These are phyloP conservation scores for Ellobius talpinus DNA, from an alignment of 2,113 vertebrate genomes.

Conservation along the genomic window DNA sequence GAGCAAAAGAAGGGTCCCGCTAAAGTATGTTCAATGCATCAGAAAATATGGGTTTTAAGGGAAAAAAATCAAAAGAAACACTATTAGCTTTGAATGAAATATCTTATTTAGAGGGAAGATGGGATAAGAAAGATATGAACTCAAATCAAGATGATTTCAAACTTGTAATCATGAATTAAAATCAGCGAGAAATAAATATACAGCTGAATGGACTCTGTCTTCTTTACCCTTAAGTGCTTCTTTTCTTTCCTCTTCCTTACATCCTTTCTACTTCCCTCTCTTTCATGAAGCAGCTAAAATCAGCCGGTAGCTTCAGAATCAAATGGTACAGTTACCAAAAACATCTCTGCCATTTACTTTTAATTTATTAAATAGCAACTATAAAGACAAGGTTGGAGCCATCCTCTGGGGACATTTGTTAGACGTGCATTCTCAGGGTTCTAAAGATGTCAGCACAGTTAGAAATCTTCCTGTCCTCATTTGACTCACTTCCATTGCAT, in stretches of 20 bases:
- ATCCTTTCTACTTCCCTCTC: not conserved
- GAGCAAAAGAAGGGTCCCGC: not conserved
- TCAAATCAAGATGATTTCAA: not conserved
- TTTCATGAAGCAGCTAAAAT: not conserved
- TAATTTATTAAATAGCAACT: conserved; percentile 17
- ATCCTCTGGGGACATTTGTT: not conserved
- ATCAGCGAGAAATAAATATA: not conserved
- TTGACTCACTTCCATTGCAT: not conserved
- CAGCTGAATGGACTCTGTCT: not conserved
- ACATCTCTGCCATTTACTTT: not conserved
- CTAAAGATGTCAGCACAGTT: not conserved
- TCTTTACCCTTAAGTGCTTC: not conserved
- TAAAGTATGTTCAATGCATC: conserved; percentile 49
- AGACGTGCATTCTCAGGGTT: not conserved
- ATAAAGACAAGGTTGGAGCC: not conserved
- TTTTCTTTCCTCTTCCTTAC: not conserved
- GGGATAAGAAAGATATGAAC: not conserved
- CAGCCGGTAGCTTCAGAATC: conserved; percentile 20
- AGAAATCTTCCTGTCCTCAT: not conserved
- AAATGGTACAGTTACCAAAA: not conserved
- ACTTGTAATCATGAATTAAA: not conserved
- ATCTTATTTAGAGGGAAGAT: not conserved
- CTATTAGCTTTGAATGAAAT: conserved; percentile 23
- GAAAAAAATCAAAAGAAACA: not conserved
- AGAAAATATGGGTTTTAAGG: conserved; percentile 33